A percentile compares a stretch with the other conserved stretches of the same genome.
phyloP scores from a whole-genome alignment of 2,113 vertebrate genomes.

The Oceanites oceanicus region DNA sequence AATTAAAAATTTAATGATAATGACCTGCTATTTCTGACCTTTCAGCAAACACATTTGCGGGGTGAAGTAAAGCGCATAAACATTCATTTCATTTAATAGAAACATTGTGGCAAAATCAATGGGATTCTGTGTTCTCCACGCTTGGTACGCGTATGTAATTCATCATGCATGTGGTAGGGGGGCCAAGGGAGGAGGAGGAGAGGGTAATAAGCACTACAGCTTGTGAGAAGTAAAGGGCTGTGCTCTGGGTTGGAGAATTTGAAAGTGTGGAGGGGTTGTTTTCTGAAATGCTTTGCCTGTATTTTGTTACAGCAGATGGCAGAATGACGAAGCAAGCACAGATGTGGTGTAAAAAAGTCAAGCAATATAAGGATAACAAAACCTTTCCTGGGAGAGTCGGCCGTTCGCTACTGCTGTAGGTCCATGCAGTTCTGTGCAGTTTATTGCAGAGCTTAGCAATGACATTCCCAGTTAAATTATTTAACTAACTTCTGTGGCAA shows the following conservation, averaged over 20 bases:
- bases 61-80: rapidly evolving
- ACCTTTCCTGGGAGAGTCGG: neutral
- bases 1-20: slow-evolving; percentile 28
- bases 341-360: slow-evolving; percentile 8
- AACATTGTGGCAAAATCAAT: slow-evolving; percentile 24
- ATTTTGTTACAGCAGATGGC: slow-evolving; percentile 47
- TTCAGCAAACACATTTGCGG: neutral
- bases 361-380: neutral
- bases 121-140: neutral
- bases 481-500: neutral
- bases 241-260: neutral
- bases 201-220: neutral
- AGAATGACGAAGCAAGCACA: slow-evolving; percentile 10
- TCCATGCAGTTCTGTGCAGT: neutral
- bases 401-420: neutral
- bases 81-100: neutral
- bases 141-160: neutral
- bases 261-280: neutral
- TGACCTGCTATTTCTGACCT: slow-evolving; percentile 30
- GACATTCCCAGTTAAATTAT: neutral
- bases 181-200: neutral
- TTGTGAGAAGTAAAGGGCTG: neutral
- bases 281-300: slow-evolving; percentile 25
- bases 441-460: neutral
- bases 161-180: neutral